Evolutionary conservation across 1,140 invertebrate species (phyloP).

Genomic region (Drosophila sp.): DNA sequence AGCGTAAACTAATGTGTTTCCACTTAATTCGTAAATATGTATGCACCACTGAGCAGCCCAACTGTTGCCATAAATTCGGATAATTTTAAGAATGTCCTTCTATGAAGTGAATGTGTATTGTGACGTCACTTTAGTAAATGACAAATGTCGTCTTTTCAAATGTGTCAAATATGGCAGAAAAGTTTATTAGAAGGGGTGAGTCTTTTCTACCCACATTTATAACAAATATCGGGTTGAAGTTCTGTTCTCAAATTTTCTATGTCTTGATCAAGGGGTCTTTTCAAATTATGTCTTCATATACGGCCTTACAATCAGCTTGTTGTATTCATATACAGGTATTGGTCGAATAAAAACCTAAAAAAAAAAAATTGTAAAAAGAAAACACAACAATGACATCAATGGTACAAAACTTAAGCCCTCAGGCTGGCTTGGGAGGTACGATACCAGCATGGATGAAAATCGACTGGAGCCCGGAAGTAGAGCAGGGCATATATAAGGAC

Average conservation of each 20-base stretch:
- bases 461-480: slow-evolving; percentile 66
- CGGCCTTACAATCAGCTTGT: background rate
- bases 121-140: too few species aligned
- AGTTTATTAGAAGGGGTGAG: too few species aligned
- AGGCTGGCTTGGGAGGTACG: slow-evolving; percentile 20
- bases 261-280: background rate
- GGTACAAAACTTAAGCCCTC: slow-evolving; percentile 5
- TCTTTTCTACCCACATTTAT: too few species aligned
- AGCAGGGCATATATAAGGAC: slow-evolving; percentile 67
- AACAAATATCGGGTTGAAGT: too few species aligned
- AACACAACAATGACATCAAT: slow-evolving; percentile 41
- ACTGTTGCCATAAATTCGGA: too few species aligned
- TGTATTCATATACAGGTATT: background rate
- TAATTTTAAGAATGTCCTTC: too few species aligned
- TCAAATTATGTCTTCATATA: background rate
- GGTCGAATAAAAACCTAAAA: slow-evolving; percentile 20
- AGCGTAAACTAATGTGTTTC: too few species aligned
- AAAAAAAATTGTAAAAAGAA: slow-evolving; percentile 15
- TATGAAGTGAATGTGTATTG: too few species aligned
- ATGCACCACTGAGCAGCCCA: too few species aligned
- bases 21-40: too few species aligned
- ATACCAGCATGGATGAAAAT: slow-evolving; percentile 63
- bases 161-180: too few species aligned
- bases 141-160: too few species aligned
- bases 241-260: background rate